phyloP scores from a whole-genome alignment of 2,113 vertebrate species.

The Caranx ignobilis region DNA sequence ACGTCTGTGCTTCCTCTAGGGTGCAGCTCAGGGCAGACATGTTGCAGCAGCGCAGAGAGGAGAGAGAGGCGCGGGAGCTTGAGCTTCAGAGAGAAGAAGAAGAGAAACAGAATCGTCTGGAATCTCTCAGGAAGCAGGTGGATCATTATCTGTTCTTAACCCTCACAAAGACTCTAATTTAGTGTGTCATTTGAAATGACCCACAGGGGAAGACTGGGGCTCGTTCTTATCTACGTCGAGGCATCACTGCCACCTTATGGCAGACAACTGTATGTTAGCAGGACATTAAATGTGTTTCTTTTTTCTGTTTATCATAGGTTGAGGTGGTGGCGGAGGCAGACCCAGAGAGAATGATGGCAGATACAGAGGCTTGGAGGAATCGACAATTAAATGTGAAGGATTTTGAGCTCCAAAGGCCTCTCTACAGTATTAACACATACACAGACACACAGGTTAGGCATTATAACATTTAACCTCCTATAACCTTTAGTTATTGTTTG shows the following conservation, averaged over 20 bases:
- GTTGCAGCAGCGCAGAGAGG: constrained; percentile 76
- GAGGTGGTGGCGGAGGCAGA: constrained; percentile 85
- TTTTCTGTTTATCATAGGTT: constrained; percentile 81
- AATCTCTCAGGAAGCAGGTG: constrained; percentile 90
- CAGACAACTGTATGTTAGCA: background rate
- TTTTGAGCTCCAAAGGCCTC: constrained; percentile 88
- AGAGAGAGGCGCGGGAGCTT: constrained; percentile 79
- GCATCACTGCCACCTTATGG: constrained; percentile 76
- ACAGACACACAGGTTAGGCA: constrained; percentile 89
- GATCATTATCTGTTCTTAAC: constrained; percentile 51
- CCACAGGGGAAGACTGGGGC: background rate
- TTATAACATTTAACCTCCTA: constrained; percentile 7
- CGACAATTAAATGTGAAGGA: constrained; percentile 80
- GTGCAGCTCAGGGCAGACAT: constrained; percentile 86
- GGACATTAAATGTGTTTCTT: background rate
- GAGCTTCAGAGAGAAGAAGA: constrained; percentile 78
- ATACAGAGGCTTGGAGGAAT: constrained; percentile 89
- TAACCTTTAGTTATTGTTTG: constrained; percentile 26
- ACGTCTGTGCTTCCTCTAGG: constrained; percentile 77
- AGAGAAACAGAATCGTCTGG: constrained; percentile 82
- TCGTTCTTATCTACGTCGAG: constrained; percentile 21
- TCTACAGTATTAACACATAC: constrained; percentile 91
- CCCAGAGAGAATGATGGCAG: constrained; percentile 89
- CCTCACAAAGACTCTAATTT: constrained; percentile 30
- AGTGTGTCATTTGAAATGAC: constrained; percentile 38